Conservation (phyloP, 2,888 invertebrate genomes). For the Trissonchulus sp. region DNA sequence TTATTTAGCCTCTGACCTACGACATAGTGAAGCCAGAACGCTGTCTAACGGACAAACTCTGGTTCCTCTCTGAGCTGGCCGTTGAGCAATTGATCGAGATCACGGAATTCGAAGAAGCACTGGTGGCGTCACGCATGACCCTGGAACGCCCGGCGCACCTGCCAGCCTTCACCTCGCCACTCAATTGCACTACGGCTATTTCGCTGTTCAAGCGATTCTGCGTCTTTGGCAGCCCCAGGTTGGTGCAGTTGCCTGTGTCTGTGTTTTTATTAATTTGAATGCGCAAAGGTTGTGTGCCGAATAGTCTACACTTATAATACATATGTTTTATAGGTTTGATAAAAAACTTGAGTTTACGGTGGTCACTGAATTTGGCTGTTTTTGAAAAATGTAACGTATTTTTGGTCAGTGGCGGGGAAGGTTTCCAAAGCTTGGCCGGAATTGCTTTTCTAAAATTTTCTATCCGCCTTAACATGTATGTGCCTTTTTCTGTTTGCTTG, state of each 20-base stretch:
- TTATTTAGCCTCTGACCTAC: not conserved
- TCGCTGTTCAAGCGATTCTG: slow-evolving; percentile 67
- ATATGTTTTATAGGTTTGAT: too few relatives aligned
- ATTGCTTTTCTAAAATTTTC: slow-evolving; percentile 2
- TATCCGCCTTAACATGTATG: too few relatives aligned
- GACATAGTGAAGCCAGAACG: not conserved
- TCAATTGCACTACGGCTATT: not conserved
- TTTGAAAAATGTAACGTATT: too few relatives aligned
- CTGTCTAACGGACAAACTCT: not conserved
- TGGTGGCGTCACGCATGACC: not conserved
- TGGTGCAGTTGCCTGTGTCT: too few relatives aligned
- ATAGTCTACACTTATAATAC: too few relatives aligned
- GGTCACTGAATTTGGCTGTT: too few relatives aligned
- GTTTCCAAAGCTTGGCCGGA: too few relatives aligned
- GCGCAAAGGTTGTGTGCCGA: too few relatives aligned
- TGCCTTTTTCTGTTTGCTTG: slow-evolving; percentile 71
- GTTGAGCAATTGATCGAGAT: not conserved
- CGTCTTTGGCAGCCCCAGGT: slow-evolving; percentile 69
- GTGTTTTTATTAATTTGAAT: too few relatives aligned
- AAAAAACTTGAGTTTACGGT: too few relatives aligned
- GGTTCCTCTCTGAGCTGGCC: not conserved
- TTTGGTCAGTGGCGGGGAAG: too few relatives aligned
- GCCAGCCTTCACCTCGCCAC: not conserved
- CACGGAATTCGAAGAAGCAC: not conserved
- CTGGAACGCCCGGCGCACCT: not conserved